A percentile compares a stretch with the other conserved stretches of the same genome.
phyloP scores from a whole-genome alignment of 1,140 invertebrate species.

The Drosophila ironensis region DNA sequence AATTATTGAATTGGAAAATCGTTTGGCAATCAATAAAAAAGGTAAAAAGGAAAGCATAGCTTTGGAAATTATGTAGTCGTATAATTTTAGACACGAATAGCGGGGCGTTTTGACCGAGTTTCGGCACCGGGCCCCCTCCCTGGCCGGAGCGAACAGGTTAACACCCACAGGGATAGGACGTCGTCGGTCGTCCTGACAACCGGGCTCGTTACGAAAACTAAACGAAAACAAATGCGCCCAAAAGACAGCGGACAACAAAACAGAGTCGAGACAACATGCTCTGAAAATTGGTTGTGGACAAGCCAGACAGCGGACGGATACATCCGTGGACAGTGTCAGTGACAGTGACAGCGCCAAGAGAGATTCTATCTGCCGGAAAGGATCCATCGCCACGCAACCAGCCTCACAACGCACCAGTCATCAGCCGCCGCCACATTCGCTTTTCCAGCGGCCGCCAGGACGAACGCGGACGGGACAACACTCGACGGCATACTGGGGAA shows the following conservation, averaged over 20 bases:
- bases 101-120: slow-evolving; percentile 65
- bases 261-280: slow-evolving; percentile 39
- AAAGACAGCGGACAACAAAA: slow-evolving; percentile 16
- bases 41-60: slow-evolving; percentile 37
- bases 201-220: slow-evolving; percentile 69
- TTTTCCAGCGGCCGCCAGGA: neutral
- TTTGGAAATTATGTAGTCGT: slow-evolving; percentile 53
- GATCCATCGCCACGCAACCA: slow-evolving; percentile 11
- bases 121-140: slow-evolving; percentile 16
- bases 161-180: slow-evolving; percentile 49
- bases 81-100: slow-evolving; percentile 70
- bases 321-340: slow-evolving; percentile 43
- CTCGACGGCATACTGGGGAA: slow-evolving; percentile 77
- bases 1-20: slow-evolving; percentile 41
- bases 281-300: slow-evolving; percentile 54
- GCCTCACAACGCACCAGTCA: neutral
- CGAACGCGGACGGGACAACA: slow-evolving; percentile 30
- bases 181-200: slow-evolving; percentile 56
- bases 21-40: slow-evolving; percentile 60
- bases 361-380: slow-evolving; percentile 41
- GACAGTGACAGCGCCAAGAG: too few relatives aligned
- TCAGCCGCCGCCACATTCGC: neutral
- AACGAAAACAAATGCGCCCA: slow-evolving; percentile 68
- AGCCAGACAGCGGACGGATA: slow-evolving; percentile 51
- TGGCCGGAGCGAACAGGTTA: slow-evolving; percentile 37